Evolutionary conservation across 1,140 invertebrate species (phyloP), one percentile per base, ranked within the genome.

Genomic region (Microvelia longipes): DNA sequence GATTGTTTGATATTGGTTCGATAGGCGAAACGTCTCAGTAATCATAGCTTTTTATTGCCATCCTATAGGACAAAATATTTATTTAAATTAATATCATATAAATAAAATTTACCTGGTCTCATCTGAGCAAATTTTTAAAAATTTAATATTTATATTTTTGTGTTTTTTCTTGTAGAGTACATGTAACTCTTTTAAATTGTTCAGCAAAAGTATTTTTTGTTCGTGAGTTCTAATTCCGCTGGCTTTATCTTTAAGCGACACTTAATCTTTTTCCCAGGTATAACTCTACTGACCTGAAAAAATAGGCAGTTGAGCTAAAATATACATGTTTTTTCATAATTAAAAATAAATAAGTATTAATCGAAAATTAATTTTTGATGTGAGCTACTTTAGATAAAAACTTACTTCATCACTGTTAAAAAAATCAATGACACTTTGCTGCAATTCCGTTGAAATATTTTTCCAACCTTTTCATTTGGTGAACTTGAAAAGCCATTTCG

Each of bases 51-150:
- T n/a, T n/a, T n/a, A n/a, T n/a, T n/a, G n/a, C n/a, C n/a, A n/a
- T n/a, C n/a, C n/a, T n/a, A n/a, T n/a, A n/a, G n/a, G n/a, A n/a
- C n/a, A n/a, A n/a, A n/a, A n/a, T n/a, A n/a, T n/a, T n/a, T n/a
- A n/a, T n/a, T n/a, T n/a, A n/a, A n/a, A n/a, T n/a, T n/a, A n/a
- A n/a, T n/a, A n/a, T n/a, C n/a, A n/a, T n/a, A n/a, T n/a, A n/a
- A n/a, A n/a, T n/a, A n/a, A n/a, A n/a, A n/a, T n/a, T n/a, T n/a
- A n/a, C n/a, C 70, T 1, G 75, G 75, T 26, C 73, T 69, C 62
- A 75, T 69, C 19, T 62, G 15, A 30, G 73, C 70, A 19, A 75
- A 75, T 69, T 71, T 72, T 19, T 70, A 73, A 65, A 74, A 74
- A 30, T n/a, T 72, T 72, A 70, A 64, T 69, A 68, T 75, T 72